A percentile compares a stretch with the other conserved stretches of the same genome.
phyloP scores from a whole-genome alignment of 1,140 invertebrate species.

The Pteromalus puparum region DNA sequence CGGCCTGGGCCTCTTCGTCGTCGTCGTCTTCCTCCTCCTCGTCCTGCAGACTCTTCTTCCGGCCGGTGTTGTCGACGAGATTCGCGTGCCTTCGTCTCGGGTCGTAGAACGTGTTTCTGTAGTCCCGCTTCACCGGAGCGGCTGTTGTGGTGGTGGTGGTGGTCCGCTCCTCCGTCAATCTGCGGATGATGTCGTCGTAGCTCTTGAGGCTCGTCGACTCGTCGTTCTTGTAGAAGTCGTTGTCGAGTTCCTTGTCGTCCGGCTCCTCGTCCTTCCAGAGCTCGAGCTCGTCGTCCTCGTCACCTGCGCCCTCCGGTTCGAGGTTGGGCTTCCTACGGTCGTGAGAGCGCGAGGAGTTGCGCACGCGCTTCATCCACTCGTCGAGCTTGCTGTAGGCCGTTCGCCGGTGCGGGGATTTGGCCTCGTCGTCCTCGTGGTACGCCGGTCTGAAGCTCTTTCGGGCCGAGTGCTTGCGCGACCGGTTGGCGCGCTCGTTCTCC shows the following conservation, averaged over 20 bases:
- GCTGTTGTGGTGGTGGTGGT: slow-evolving; percentile 61
- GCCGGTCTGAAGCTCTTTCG: slow-evolving; percentile 1
- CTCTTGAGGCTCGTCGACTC: slow-evolving; percentile 62
- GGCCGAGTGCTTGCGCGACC: background rate
- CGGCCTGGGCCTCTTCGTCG: slow-evolving; percentile 14
- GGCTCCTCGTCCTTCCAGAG: slow-evolving; percentile 59
- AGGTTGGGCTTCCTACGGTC: background rate
- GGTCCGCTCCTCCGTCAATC: slow-evolving; percentile 64
- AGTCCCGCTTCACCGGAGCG: slow-evolving; percentile 54
- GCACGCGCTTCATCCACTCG: background rate
- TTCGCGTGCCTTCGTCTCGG: slow-evolving; percentile 45
- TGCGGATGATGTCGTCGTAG: slow-evolving; percentile 71
- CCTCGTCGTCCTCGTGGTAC: background rate
- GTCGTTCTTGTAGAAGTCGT: slow-evolving; percentile 58
- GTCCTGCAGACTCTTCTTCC: background rate
- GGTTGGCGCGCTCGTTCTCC: slow-evolving; percentile 42
- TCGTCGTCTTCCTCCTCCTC: background rate
- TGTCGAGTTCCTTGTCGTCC: slow-evolving; percentile 54
- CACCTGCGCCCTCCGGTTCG: background rate
- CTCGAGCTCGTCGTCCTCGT: slow-evolving; percentile 55
- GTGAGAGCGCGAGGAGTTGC: background rate
- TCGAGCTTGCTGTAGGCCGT: background rate
- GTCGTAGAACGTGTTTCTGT: slow-evolving; percentile 60
- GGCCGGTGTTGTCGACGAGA: slow-evolving; percentile 26
- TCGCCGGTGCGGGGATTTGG: background rate